Evolutionary conservation across 1,140 invertebrate species (phyloP).

Genomic region (Drosophila arizonae): DNA sequence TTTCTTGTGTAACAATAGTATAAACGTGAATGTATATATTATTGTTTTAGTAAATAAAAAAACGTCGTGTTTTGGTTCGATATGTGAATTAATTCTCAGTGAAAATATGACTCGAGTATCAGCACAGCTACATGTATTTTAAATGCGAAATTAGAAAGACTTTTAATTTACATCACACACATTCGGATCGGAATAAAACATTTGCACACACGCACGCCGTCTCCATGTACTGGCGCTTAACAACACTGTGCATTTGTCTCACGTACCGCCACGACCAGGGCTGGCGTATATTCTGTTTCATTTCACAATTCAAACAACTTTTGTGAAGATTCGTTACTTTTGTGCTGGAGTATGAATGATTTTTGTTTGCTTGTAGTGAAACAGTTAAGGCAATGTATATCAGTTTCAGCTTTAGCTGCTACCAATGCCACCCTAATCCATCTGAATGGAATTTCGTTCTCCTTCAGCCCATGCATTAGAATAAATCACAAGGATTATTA

Average conservation of each 20-base stretch:
- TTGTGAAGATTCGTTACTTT: too few relatives aligned
- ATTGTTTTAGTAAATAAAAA: conserved; percentile 10
- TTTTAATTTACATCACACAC: conserved; percentile 45
- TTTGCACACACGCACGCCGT: background rate
- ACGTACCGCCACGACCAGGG: conserved; percentile 12
- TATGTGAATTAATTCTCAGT: conserved; percentile 57
- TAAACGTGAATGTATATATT: conserved; percentile 39
- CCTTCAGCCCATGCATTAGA: too few relatives aligned
- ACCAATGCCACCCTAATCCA: too few relatives aligned
- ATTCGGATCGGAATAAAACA: conserved; percentile 26
- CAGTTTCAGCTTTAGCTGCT: too few relatives aligned
- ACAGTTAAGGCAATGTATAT: too few relatives aligned
- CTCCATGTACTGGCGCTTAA: conserved; percentile 8
- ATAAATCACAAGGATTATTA: too few relatives aligned
- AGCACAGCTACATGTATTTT: conserved; percentile 38
- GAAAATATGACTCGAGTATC: conserved; percentile 33
- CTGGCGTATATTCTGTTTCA: background rate
- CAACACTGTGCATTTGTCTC: conserved; percentile 15
- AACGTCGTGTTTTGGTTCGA: conserved; percentile 28
- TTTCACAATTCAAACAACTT: background rate
- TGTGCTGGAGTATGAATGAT: too few relatives aligned
- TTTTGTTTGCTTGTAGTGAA: too few relatives aligned
- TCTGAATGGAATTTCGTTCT: too few relatives aligned
- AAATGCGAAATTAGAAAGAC: conserved; percentile 45
- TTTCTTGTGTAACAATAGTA: conserved; percentile 64